phyloP scores from a whole-genome alignment of 2,888 invertebrate genomes.

The Limnephilus lunatus region DNA sequence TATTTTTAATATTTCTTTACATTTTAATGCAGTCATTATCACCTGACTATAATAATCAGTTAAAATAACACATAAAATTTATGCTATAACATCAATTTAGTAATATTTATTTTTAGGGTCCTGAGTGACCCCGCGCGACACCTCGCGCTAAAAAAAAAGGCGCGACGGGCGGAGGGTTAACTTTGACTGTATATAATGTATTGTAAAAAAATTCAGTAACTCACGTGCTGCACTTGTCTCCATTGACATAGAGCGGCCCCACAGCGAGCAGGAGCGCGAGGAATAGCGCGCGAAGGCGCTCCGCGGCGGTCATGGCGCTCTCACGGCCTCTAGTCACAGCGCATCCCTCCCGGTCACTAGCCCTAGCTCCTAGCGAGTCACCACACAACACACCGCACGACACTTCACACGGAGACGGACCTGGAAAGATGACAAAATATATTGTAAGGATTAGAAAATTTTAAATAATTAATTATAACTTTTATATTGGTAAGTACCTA shows the following conservation, averaged over 20 bases:
- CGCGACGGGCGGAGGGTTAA: no score
- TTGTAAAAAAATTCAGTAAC: conserved; percentile 67
- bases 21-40: no score
- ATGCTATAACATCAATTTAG: no score
- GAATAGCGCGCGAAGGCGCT: conserved; percentile 67
- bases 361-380: neutral
- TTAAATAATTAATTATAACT: no score
- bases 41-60: no score
- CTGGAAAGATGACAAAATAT: neutral
- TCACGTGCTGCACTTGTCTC: conserved; percentile 76
- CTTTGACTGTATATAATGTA: no score
- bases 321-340: neutral
- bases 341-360: neutral
- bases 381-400: neutral
- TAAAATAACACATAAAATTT: no score
- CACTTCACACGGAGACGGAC: neutral
- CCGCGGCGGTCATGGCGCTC: conserved; percentile 23
- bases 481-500: no score
- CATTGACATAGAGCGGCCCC: conserved; percentile 68
- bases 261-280: conserved; percentile 71
- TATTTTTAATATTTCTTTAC: no score
- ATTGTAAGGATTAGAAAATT: neutral
- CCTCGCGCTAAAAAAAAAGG: no score
- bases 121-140: no score
- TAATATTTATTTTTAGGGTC: no score